Percentiles rank a stretch among this genome's conserved stretches.
These are phyloP conservation scores for Bombus confusus DNA, from an alignment of 1,140 invertebrate genomes.

Conservation along the genomic window DNA sequence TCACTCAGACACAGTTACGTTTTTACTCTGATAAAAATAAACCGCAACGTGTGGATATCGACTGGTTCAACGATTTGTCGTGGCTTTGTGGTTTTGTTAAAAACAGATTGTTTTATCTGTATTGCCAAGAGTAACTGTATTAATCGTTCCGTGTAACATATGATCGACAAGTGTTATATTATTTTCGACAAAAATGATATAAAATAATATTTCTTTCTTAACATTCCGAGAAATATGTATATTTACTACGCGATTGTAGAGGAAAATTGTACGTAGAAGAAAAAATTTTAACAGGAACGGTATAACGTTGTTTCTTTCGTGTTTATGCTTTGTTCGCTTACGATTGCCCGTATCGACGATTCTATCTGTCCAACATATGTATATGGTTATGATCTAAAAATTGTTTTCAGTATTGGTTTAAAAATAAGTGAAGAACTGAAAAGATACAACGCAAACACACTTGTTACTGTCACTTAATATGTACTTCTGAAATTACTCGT, in stretches of 20 bases:
- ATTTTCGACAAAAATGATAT: background rate
- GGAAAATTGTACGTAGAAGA: background rate
- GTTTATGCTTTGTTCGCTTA: conserved; percentile 1
- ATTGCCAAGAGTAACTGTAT: background rate
- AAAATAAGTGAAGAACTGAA: too few relatives aligned
- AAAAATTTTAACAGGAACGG: background rate
- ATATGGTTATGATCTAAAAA: too few relatives aligned
- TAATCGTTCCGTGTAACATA: background rate
- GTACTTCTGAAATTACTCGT: too few relatives aligned
- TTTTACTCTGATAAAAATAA: conserved; percentile 16
- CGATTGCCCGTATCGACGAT: background rate
- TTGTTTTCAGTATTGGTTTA: too few relatives aligned
- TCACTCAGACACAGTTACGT: background rate
- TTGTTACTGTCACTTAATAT: too few relatives aligned
- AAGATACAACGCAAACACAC: too few relatives aligned
- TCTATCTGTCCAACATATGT: background rate
- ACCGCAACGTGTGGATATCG: background rate
- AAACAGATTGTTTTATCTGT: background rate
- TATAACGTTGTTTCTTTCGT: background rate
- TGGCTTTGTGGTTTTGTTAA: background rate
- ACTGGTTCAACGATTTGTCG: background rate
- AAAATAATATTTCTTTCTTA: background rate
- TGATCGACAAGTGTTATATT: background rate
- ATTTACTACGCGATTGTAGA: background rate
- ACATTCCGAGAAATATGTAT: background rate